These are phyloP conservation scores for Gulo gulo DNA, from an alignment of 2,113 vertebrate species.

Conservation along the genomic window DNA sequence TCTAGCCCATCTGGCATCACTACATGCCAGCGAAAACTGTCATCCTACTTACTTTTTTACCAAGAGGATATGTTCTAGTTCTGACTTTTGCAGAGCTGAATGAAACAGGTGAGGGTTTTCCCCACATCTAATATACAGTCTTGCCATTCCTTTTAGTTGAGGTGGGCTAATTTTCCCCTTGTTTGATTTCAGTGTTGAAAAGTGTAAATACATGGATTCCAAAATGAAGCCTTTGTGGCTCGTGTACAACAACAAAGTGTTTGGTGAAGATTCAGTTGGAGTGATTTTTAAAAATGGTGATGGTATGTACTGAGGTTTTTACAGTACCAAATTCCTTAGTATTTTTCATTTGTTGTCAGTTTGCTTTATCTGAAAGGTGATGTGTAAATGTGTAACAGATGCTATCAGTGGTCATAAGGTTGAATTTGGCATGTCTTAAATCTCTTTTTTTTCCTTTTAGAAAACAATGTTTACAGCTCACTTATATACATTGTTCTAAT, in stretches of 20 bases:
- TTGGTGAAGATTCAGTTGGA: slow-evolving; percentile 91
- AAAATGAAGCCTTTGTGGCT: slow-evolving; percentile 99
- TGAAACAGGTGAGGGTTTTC: not conserved
- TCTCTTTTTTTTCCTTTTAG: too few species aligned
- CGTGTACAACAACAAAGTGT: slow-evolving; percentile 95
- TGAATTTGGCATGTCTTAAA: not conserved
- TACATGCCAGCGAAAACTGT: not conserved
- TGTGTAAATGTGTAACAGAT: not conserved
- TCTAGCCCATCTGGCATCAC: not conserved
- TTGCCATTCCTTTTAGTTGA: not conserved
- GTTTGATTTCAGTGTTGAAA: slow-evolving; percentile 89
- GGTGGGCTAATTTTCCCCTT: slow-evolving; percentile 6
- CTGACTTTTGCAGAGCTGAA: not conserved
- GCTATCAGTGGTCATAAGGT: not conserved
- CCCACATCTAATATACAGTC: not conserved
- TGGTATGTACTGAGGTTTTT: slow-evolving; percentile 83
- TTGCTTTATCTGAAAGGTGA: slow-evolving; percentile 12
- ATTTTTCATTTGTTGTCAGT: slow-evolving; percentile 12
- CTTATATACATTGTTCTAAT: not conserved
- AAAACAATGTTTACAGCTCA: not conserved
- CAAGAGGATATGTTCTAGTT: not conserved
- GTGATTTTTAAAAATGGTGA: slow-evolving; percentile 99
- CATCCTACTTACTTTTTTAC: not conserved
- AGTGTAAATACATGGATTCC: slow-evolving; percentile 98
- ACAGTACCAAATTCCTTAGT: not conserved